Evolutionary conservation across 2,888 invertebrate species (phyloP).

Genomic region (Epirrhoe tristata): DNA sequence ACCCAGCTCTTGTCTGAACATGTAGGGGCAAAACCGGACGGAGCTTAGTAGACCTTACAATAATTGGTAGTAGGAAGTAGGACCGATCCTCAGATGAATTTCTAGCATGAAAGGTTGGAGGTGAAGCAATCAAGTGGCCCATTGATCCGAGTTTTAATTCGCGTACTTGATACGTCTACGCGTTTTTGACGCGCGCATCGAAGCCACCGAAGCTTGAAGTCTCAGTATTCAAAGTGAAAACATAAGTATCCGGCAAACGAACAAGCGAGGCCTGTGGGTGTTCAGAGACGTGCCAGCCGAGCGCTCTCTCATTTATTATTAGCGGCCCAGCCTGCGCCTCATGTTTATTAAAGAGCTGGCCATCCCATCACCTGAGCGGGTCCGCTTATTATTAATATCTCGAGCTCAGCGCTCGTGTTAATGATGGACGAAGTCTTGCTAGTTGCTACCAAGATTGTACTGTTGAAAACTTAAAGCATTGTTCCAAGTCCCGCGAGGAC

Average conservation of each 20-base stretch:
- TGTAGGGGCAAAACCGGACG: too few relatives aligned
- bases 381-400: conserved; percentile 34
- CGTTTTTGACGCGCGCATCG: too few relatives aligned
- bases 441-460: conserved; percentile 10
- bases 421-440: conserved; percentile 22
- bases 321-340: conserved; percentile 38
- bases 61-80: too few relatives aligned
- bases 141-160: too few relatives aligned
- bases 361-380: conserved; percentile 43
- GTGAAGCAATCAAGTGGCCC: too few relatives aligned
- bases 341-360: conserved; percentile 46
- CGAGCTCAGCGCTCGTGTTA: conserved; percentile 24
- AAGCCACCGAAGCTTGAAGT: background rate
- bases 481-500: background rate
- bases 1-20: too few relatives aligned
- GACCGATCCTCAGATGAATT: too few relatives aligned
- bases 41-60: too few relatives aligned
- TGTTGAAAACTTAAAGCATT: background rate
- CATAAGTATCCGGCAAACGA: conserved; percentile 4
- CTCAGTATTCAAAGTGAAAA: background rate
- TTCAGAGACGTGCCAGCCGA: conserved; percentile 24
- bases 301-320: conserved; percentile 38
- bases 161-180: too few relatives aligned
- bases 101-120: too few relatives aligned
- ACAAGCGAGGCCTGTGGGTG: conserved; percentile 20